These are phyloP conservation scores for Acromyrmex echinatior DNA, from an alignment of 1,140 invertebrate species.

Conservation along the genomic window DNA sequence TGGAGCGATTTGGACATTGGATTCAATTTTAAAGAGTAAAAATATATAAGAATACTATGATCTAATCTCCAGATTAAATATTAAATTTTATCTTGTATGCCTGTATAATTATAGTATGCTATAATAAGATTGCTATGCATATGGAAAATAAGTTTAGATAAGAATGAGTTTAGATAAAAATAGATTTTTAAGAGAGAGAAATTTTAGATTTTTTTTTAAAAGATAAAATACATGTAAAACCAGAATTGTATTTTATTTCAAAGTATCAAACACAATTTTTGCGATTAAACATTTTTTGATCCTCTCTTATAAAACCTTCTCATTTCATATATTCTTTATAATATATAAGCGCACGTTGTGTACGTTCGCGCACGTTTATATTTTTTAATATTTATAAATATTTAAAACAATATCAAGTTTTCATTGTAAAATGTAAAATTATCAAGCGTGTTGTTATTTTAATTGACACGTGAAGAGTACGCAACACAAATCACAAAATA, in stretches of 20 bases:
- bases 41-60: too few relatives aligned
- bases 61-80: too few relatives aligned
- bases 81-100: too few relatives aligned
- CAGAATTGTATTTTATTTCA: background rate
- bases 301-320: background rate
- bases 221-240: background rate
- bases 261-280: background rate
- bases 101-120: background rate
- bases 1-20: too few relatives aligned
- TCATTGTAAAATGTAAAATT: slow-evolving; percentile 26
- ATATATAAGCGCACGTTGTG: too few relatives aligned
- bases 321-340: background rate
- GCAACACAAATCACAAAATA: slow-evolving; percentile 26
- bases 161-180: background rate
- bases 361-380: background rate
- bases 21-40: too few relatives aligned
- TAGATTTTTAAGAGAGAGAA: background rate
- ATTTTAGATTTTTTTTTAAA: background rate
- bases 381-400: background rate
- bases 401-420: background rate
- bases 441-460: slow-evolving; percentile 35
- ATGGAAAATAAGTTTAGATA: background rate
- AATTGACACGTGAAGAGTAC: slow-evolving; percentile 21
- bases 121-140: background rate
- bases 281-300: slow-evolving; percentile 19